phyloP scores from a whole-genome alignment of 2,797 vertebrate genomes.

The Adrianichthys oophorus region DNA sequence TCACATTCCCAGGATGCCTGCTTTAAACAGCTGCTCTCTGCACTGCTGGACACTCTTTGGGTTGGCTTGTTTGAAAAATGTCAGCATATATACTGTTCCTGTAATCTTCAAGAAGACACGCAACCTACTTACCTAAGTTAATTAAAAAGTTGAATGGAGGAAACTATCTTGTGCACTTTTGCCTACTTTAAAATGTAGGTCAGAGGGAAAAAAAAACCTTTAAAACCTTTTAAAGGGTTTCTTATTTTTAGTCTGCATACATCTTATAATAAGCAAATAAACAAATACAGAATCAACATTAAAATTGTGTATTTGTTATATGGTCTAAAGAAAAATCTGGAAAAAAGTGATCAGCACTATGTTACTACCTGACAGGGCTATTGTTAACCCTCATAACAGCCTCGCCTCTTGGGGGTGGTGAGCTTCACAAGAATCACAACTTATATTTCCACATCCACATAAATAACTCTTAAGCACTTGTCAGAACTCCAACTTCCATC shows the following conservation, averaged over 20 bases:
- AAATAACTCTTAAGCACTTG: not conserved
- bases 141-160: constrained; percentile 50
- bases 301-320: no score
- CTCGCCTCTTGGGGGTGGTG: not conserved
- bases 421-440: no score
- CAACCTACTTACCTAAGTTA: constrained; percentile 26
- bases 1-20: constrained; percentile 63
- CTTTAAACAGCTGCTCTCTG: constrained; percentile 62
- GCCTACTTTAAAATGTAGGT: constrained; percentile 6
- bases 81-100: constrained; percentile 18
- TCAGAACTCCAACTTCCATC: no score
- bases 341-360: not conserved
- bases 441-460: not conserved
- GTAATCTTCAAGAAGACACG: constrained; percentile 2
- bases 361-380: not conserved
- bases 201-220: constrained; percentile 3
- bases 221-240: not conserved
- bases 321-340: no score
- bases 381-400: not conserved
- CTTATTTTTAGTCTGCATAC: no score
- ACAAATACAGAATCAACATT: no score
- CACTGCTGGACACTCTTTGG: constrained; percentile 27
- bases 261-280: no score
- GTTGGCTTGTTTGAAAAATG: constrained; percentile 10
- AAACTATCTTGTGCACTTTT: constrained; percentile 28